Base-by-base conservation (phyloP, 2,888 invertebrate species). In the Tipula confusa region DNA sequence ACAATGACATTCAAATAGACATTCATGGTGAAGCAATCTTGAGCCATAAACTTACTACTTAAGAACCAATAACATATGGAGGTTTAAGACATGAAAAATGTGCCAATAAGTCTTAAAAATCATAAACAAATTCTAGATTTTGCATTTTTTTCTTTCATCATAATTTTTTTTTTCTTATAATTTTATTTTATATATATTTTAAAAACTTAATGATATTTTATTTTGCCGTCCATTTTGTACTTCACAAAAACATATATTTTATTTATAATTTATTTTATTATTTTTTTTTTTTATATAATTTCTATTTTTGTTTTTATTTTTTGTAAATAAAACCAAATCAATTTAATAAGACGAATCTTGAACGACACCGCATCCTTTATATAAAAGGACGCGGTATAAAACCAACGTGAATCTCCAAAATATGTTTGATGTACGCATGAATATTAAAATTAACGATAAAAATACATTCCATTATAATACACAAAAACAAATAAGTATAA, bases 161-260 rank as follows among this genome's bases (percentile, higher is more conserved):
- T 15, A 80, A 11, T 9, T 36, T 36, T 80, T 0, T 15, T 29
- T 79, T 80, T 80, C 2, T 64, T 15, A 31, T 80, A 29, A 29
- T 80, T 80, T 80, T 80, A 79, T 83, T 83, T 83, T 84, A 84
- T n/a, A n/a, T n/a, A n/a, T 84, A 82, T 43, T 83, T 83, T 82
- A 85, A 82, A 83, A 85, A 84, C 83, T 85, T 83, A 83, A 84
- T 83, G 84, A 84, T 85, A 85, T 85, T 84, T 85, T 85, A 84
- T 85, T 84, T 84, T 85, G 85, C 86, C 86, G 86, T 86, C 86
- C 86, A 86, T 86, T 86, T 85, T 86, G 85, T 86, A 85, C 85
- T 85, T 85, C 11, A 64, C 64, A 64, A 64, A n/a, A 64, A 64
- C 24, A 64, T 85, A 85, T 85, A 84, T 84, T 86, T 83, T 84